phyloP scores from a whole-genome alignment of 1,140 invertebrate species.

The Drosophila paulistorum region DNA sequence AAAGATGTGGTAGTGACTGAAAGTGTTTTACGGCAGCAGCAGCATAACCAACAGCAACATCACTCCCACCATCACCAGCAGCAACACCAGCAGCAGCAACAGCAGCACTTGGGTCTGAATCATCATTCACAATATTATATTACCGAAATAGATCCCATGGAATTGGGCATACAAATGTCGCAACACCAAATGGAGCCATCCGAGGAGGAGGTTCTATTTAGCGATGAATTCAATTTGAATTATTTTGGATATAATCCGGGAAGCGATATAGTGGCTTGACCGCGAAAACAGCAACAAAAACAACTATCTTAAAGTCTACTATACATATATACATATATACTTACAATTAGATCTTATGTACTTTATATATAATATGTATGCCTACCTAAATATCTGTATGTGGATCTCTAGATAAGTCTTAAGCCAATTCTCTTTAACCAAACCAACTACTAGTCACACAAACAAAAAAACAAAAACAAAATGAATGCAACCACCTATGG shows the following conservation, averaged over 20 bases:
- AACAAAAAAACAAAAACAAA: constrained; percentile 8
- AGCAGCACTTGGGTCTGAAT: constrained; percentile 35
- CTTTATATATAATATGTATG: neutral
- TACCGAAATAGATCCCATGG: constrained; percentile 82
- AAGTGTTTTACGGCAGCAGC: constrained; percentile 75
- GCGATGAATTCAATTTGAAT: constrained; percentile 82
- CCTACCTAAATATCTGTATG: neutral
- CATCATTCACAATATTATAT: constrained; percentile 75
- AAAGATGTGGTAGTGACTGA: constrained; percentile 83
- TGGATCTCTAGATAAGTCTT: constrained; percentile 34
- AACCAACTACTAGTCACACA: constrained; percentile 72
- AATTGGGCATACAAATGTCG: constrained; percentile 80
- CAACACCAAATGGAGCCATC: constrained; percentile 66
- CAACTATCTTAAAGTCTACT: constrained; percentile 14
- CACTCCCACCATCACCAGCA: constrained; percentile 32
- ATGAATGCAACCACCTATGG: constrained; percentile 48
- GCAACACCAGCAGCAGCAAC: constrained; percentile 50
- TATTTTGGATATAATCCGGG: constrained; percentile 81
- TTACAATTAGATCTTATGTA: constrained; percentile 26
- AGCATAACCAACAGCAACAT: constrained; percentile 30
- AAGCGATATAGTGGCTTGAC: constrained; percentile 82
- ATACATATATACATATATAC: neutral
- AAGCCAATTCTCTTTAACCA: constrained; percentile 49
- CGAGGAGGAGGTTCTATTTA: constrained; percentile 80
- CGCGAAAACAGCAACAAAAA: constrained; percentile 43